Conservation (phyloP, 2,113 vertebrate species). For the Edolisoma coerulescens region DNA sequence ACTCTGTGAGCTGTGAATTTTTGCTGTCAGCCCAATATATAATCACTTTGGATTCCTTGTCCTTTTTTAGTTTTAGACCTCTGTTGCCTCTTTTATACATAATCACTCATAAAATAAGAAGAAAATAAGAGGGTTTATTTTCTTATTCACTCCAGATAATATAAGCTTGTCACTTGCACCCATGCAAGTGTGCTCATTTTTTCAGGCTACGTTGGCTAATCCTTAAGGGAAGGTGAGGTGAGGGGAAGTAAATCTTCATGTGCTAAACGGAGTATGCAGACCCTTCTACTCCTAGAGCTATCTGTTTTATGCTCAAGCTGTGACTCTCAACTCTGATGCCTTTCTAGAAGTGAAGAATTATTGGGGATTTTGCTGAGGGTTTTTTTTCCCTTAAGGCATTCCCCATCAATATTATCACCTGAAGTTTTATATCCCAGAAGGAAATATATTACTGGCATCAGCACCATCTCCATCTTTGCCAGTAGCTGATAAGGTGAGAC, state of each 20-base stretch:
- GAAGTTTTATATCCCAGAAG: not conserved
- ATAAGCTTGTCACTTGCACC: not conserved
- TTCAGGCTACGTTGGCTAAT: not conserved
- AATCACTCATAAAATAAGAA: not conserved
- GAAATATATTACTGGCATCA: not conserved
- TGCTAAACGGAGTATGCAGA: not conserved
- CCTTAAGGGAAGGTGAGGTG: not conserved
- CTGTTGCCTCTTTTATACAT: not conserved
- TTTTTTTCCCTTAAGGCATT: not conserved
- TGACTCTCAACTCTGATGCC: not conserved
- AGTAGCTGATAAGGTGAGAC: not conserved
- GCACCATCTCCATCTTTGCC: not conserved
- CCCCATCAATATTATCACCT: not conserved
- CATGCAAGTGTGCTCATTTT: not conserved
- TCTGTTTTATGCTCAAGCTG: not conserved
- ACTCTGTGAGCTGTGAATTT: not conserved
- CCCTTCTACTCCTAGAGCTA: not conserved
- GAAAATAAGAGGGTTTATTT: not conserved
- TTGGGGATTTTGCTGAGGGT: rapidly evolving
- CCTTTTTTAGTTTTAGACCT: not conserved
- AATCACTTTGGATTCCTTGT: not conserved
- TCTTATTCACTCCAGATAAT: not conserved
- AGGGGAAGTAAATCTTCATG: not conserved
- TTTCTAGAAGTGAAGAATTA: not conserved
- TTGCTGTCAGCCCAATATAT: not conserved